A percentile compares a stretch with the other conserved stretches of the same genome.
Conservation (phyloP, 2,113 vertebrate genomes). For the Phaethon lepturus region DNA sequence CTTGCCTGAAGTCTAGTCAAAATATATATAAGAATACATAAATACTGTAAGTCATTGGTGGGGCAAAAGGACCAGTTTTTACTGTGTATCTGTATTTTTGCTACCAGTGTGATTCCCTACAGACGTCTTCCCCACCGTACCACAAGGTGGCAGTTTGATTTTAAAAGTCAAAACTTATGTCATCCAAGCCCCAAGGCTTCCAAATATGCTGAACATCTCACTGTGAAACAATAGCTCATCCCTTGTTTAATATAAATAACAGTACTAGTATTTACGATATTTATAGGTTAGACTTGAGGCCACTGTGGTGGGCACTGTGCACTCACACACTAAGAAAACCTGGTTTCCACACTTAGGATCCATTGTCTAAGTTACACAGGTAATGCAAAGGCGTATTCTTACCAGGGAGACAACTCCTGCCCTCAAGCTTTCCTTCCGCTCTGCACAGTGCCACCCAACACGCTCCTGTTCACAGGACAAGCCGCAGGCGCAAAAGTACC, state of each 20-base stretch:
- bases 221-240: background rate
- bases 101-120: background rate
- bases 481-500: background rate
- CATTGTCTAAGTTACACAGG: background rate
- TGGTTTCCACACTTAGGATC: background rate
- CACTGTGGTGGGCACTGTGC: background rate
- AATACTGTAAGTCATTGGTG: background rate
- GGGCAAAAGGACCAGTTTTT: background rate
- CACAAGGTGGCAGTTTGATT: constrained; percentile 64
- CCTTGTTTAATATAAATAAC: background rate
- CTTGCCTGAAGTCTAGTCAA: background rate
- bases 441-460: background rate
- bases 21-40: background rate
- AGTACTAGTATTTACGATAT: background rate
- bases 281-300: background rate
- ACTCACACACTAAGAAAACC: background rate
- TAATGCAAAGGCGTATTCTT: background rate
- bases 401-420: fast-evolving
- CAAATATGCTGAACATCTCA: background rate
- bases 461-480: background rate
- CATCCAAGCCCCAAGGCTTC: background rate
- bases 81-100: background rate
- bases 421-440: background rate
- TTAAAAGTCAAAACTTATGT: background rate
- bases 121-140: background rate